Conservation (phyloP, 2,113 vertebrate genomes). For the Seriola rivoliana region DNA sequence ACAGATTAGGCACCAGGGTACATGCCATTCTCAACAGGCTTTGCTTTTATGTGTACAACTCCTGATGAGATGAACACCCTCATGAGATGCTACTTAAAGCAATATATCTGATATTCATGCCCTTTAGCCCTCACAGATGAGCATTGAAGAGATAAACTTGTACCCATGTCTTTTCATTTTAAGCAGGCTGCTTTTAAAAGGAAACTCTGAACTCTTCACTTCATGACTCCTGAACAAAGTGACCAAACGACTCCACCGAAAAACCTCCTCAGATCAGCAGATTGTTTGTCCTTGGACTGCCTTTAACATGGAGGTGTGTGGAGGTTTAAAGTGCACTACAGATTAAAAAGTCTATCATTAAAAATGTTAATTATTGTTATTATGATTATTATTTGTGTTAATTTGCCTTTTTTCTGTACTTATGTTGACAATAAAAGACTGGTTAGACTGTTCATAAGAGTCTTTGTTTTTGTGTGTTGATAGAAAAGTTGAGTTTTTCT, state of each 20-base stretch:
- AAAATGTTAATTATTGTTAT: conserved; percentile 54
- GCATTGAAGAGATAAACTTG: not conserved
- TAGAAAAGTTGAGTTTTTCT: too few relatives aligned
- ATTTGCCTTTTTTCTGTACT: conserved; percentile 72
- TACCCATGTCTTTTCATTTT: not conserved
- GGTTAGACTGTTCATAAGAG: conserved; percentile 73
- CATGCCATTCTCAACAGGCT: not conserved
- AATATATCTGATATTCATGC: conserved; percentile 10
- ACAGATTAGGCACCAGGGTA: not conserved
- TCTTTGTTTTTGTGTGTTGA: not conserved
- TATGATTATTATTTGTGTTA: conserved; percentile 58
- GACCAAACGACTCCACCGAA: conserved; percentile 37
- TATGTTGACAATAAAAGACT: conserved; percentile 82
- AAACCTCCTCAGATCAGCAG: conserved; percentile 35
- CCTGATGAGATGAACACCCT: not conserved
- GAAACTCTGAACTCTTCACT: conserved; percentile 25
- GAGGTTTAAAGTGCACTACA: conserved; percentile 79
- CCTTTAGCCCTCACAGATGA: not conserved
- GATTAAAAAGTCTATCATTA: conserved; percentile 56
- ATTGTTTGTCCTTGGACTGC: conserved; percentile 47
- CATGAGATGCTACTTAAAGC: conserved; percentile 21
- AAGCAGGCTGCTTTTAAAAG: conserved; percentile 46
- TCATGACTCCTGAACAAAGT: conserved; percentile 20
- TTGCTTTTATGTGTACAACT: conserved; percentile 3
- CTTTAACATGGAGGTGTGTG: conserved; percentile 38